Evolutionary conservation across 2,113 vertebrate genomes (phyloP), one percentile per base, ranked within the genome.

Genomic region (Gobiocypris rarus): DNA sequence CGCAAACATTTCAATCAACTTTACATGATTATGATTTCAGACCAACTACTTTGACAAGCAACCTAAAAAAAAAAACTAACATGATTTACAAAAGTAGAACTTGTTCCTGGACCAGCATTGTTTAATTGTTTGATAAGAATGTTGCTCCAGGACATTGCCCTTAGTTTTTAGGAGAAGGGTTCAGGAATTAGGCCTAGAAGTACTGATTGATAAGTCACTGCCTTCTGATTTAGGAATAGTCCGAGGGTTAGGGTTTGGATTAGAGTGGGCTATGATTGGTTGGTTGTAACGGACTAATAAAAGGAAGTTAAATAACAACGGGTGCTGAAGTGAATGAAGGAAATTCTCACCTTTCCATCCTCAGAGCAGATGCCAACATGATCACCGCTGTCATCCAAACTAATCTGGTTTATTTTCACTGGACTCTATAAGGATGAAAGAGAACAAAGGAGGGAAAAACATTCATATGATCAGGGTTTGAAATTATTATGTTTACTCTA

Each of bases 361-460:
- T 99, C 98, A 14, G 97, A 98, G 92, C 98, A 99, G 89, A 99
- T 96, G 38, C 97, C 97, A 92, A 99, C 95, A 90, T 99, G 94
- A 80, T 99, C 98, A 83, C 98, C 98, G 67, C 97, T 97, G 90
- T 99, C 97, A 94, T 99, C 98, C 95, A 99, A 91, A 91, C 98
- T 99, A 91, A 99, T 96, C 92, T 99, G 98, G 94, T 99, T 99
- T 93, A 99, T 97, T 93, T 98, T 99, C 92, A 99, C 98, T 8
- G 96, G 95, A 90, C 97, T 98, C 98, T 99, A 92, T 1, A 41
- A 79, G 86, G 83, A 92, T 58, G 88, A 89, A n/a, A 54, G 6
- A 13, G 1, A 4, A 63, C 67, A 65, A 10, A 67, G 50, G 8
- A 79, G 19, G 5, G n/a, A 69, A 0, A n/a, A 50, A 69, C 19